These are phyloP conservation scores for Muscicapa comitata DNA, from an alignment of 2,797 vertebrate genomes.

Conservation along the genomic window DNA sequence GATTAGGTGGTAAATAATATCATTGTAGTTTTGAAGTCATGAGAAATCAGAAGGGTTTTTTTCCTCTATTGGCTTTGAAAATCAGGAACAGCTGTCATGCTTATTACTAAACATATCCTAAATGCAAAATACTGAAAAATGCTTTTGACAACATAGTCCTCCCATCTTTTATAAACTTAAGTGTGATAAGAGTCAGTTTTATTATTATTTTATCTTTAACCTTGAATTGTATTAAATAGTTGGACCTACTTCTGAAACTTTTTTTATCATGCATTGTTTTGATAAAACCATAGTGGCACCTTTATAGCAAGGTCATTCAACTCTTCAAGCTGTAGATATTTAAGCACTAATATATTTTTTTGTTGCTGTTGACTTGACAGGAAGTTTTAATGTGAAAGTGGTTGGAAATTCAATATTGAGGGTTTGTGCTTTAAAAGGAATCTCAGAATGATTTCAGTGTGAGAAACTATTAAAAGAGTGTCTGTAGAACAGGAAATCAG, in stretches of 20 bases:
- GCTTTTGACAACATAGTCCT: not conserved
- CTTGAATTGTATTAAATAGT: not conserved
- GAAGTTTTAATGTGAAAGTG: not conserved
- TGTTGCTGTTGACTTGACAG: not conserved
- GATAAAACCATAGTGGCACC: not conserved
- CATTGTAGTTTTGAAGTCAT: not conserved
- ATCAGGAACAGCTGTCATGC: not conserved
- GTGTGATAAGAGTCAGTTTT: not conserved
- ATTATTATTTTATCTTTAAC: constrained; percentile 9
- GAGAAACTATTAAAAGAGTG: not conserved
- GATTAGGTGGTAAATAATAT: not conserved
- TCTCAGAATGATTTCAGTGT: not conserved
- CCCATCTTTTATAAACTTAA: not conserved
- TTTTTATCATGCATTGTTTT: not conserved
- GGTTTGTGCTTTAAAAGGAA: not conserved
- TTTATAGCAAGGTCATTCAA: not conserved
- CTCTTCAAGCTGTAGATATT: not conserved
- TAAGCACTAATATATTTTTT: not conserved
- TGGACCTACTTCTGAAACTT: not conserved
- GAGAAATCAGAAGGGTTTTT: not conserved
- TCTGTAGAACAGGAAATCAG: not conserved
- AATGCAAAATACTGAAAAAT: not conserved
- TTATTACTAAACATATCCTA: not conserved
- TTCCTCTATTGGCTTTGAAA: not conserved
- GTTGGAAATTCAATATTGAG: not conserved